Evolutionary conservation across 2,888 invertebrate species (phyloP).

Genomic region (Himalopsyche tibetana): DNA sequence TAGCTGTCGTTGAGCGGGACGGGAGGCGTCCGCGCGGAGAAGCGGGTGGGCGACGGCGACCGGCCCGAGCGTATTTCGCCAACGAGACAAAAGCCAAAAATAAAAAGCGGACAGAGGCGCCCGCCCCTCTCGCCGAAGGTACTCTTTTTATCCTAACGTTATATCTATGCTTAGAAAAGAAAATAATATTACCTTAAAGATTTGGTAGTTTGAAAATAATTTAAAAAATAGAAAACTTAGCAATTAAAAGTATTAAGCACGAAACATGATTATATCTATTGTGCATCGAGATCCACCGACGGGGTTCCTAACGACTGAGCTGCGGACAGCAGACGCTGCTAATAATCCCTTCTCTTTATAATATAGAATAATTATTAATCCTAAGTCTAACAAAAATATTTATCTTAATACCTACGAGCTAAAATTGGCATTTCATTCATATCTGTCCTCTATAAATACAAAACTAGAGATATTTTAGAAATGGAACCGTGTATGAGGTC

Average conservation of each 20-base stretch:
- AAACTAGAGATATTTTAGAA: conserved; percentile 66
- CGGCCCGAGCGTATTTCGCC: conserved; percentile 57
- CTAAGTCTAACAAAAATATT: conserved; percentile 65
- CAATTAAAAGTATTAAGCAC: conserved; percentile 64
- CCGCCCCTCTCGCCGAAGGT: conserved; percentile 52
- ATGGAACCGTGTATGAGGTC: conserved; percentile 65
- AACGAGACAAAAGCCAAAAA: conserved; percentile 58
- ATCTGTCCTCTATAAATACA: conserved; percentile 65
- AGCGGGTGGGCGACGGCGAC: conserved; percentile 73
- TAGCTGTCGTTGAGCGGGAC: conserved; percentile 66
- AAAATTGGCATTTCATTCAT: conserved; percentile 66
- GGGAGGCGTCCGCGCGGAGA: conserved; percentile 71
- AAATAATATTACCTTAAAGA: conserved; percentile 54
- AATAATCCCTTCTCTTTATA: conserved; percentile 39
- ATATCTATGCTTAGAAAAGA: conserved; percentile 59
- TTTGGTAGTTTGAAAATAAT: conserved; percentile 64
- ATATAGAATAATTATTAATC: conserved; percentile 47
- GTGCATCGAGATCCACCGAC: conserved; percentile 65
- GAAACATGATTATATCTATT: conserved; percentile 65
- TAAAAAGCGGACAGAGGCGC: conserved; percentile 39
- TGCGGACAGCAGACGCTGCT: conserved; percentile 56
- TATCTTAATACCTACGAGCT: conserved; percentile 62
- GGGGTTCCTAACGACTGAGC: conserved; percentile 61
- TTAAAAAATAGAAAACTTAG: conserved; percentile 64
- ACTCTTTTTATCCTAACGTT: conserved; percentile 60